Conservation (phyloP, 2,113 vertebrate genomes). For the Microcebus murinus region DNA sequence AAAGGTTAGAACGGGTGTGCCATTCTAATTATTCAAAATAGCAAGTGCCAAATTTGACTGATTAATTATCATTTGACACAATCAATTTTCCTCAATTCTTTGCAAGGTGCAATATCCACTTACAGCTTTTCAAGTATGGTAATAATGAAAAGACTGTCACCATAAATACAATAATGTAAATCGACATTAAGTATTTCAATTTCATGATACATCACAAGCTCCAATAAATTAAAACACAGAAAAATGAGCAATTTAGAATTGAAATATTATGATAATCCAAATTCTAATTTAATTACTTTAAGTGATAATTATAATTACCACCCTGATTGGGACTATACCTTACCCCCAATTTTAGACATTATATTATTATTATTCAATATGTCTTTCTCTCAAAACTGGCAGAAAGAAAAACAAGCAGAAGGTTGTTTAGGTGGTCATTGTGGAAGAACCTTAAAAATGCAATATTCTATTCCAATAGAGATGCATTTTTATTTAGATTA, state of each 20-base stretch:
- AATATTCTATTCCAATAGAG: neutral
- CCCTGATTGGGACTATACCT: neutral
- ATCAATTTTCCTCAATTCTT: neutral
- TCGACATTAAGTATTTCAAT: neutral
- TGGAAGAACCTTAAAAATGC: neutral
- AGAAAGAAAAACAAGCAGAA: neutral
- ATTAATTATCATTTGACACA: neutral
- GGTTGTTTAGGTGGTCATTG: neutral
- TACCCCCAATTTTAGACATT: neutral
- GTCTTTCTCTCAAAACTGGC: too few relatives aligned
- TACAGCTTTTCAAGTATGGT: neutral
- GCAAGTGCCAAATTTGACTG: neutral
- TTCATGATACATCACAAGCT: neutral
- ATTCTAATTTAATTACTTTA: neutral
- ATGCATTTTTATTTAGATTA: conserved; percentile 3
- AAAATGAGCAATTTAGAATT: neutral
- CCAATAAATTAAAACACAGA: neutral
- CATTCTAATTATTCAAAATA: neutral
- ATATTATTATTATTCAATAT: neutral
- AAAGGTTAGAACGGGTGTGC: neutral
- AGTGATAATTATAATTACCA: neutral
- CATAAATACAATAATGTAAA: neutral
- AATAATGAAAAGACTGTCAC: neutral
- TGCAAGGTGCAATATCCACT: neutral
- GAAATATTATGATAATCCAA: neutral